Base-by-base conservation (phyloP, 2,888 invertebrate genomes). In the Nematopogon swammerdamellus region DNA sequence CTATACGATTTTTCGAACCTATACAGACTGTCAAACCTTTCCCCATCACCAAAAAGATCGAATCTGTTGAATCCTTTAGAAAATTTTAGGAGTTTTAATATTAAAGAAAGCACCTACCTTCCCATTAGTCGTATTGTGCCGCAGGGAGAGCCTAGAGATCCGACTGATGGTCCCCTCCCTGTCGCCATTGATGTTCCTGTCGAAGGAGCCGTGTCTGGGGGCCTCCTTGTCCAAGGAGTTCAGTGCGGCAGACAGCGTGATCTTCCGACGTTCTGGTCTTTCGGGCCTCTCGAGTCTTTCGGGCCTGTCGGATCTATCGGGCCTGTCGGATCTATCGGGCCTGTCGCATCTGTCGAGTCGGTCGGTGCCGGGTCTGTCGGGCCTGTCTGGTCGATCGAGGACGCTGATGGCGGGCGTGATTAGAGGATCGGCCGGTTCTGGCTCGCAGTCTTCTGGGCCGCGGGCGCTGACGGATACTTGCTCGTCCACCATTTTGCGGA, bases 401-500 rank as follows among this genome's bases (percentile, higher is more conserved):
- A 69, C 70, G 8, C 79, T 77, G 54, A 68, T 79, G 51, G 81
- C 80, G 2, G 81, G 81, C n/a, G 81, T 80, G 63, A 80, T 80
- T 56, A 80, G 76, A 2, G 81, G 81, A 57, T 81, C 80, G 5
- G 80, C 80, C 4, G 79, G 73, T 58, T 80, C 77, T 0, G 80
- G 73, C 58, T 75, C 73, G 47, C 71, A 62, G 51, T 77, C 75
- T 5, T 88, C 87, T 54, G 77, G 69, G 56, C 85, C 82, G 56
- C 85, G 81, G 47, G 85, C 74, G 50, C 83, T 80, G 58, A 85
- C 85, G 60, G 86, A 83, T 67, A 87, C 85, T 81, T 92, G 91
- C 82, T 92, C 92, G 79, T 92, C 92, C 67, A 92, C 91, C 92
- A 92, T 92, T 80, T 89, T 91, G 80, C 90, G 85, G 70, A 89